Evolutionary conservation across 2,888 invertebrate species (phyloP).

Genomic region (Tachina lurida): DNA sequence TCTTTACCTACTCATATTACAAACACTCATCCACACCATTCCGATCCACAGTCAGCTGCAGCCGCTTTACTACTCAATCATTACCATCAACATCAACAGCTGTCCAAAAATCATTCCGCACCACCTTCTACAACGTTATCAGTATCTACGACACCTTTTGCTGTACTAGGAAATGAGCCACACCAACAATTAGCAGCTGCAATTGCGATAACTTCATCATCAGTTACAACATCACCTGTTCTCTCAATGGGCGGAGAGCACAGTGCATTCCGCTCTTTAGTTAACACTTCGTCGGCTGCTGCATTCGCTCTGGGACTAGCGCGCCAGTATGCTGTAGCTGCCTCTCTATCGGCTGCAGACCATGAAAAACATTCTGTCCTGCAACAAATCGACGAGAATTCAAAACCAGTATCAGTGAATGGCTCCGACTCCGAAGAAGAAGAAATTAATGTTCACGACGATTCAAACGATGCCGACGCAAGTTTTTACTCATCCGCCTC

Average conservation of each 20-base stretch:
- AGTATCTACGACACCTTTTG: conserved; percentile 67
- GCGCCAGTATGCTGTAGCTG: conserved; percentile 81
- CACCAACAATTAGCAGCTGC: conserved; percentile 74
- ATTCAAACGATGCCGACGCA: conserved; percentile 82
- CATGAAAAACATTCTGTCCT: conserved; percentile 78
- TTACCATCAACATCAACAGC: conserved; percentile 82
- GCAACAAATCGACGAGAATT: conserved; percentile 63
- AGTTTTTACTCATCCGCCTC: conserved; percentile 69
- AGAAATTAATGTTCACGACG: conserved; percentile 93
- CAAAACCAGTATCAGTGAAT: conserved; percentile 77
- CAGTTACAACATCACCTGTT: conserved; percentile 79
- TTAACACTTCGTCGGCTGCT: conserved; percentile 86
- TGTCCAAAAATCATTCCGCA: conserved; percentile 46
- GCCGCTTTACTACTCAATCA: conserved; percentile 78
- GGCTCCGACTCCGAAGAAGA: conserved; percentile 84
- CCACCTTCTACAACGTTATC: conserved; percentile 37
- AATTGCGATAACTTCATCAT: conserved; percentile 74
- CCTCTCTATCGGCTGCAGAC: conserved; percentile 80
- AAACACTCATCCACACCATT: conserved; percentile 68
- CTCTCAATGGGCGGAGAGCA: conserved; percentile 93
- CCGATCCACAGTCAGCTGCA: conserved; percentile 74
- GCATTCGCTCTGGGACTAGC: conserved; percentile 83
- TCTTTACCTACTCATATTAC: conserved; percentile 58
- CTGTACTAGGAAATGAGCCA: conserved; percentile 60
- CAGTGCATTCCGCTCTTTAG: conserved; percentile 92